These are phyloP conservation scores for Euwallacea fornicatus DNA, from an alignment of 1,140 invertebrate genomes.

Conservation along the genomic window DNA sequence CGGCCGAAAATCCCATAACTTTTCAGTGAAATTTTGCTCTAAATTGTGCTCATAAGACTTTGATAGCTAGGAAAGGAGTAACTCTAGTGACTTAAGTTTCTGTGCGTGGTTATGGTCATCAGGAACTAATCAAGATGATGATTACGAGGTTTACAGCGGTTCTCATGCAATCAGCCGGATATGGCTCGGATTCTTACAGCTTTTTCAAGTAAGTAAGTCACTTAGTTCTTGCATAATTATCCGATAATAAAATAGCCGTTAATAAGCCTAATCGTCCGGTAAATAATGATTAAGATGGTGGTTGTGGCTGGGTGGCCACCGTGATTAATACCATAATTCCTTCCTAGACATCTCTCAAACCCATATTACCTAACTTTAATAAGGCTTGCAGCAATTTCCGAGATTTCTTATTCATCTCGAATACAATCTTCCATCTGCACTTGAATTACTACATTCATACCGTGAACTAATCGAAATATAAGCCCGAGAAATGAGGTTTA, in stretches of 20 bases:
- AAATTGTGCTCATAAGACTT: too few species aligned
- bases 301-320: background rate
- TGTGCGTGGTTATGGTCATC: background rate
- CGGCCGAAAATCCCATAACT: too few species aligned
- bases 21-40: too few species aligned
- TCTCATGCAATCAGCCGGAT: conserved; percentile 47
- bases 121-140: conserved; percentile 44
- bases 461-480: conserved; percentile 28
- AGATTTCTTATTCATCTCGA: background rate
- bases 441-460: conserved; percentile 15
- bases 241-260: too few species aligned
- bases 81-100: conserved; percentile 1
- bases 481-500: conserved; percentile 30
- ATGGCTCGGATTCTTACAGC: conserved; percentile 44
- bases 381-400: background rate
- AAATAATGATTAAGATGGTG: too few species aligned
- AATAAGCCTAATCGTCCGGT: too few species aligned
- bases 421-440: conserved; percentile 24
- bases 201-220: conserved; percentile 45
- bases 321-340: background rate
- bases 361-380: background rate
- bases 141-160: conserved; percentile 48
- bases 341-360: background rate
- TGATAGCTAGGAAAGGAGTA: too few species aligned
- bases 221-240: too few species aligned